phyloP scores from a whole-genome alignment of 2,113 vertebrate genomes.

The Antennarius striatus region DNA sequence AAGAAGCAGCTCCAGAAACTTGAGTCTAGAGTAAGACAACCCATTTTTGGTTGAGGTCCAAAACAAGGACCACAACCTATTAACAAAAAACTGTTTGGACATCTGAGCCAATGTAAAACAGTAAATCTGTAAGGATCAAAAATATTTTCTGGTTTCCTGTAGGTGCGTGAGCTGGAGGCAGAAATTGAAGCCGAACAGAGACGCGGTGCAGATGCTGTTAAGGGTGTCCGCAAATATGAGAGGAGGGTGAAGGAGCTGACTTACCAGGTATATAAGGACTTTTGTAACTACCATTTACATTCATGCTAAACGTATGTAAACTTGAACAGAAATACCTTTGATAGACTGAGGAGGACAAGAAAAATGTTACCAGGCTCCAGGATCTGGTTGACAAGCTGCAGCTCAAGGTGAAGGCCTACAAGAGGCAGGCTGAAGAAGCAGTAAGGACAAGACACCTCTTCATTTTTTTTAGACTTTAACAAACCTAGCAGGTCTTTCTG shows the following conservation, averaged over 20 bases:
- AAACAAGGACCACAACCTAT: too few species aligned
- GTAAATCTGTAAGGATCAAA: too few species aligned
- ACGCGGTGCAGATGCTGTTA: slow-evolving; percentile 62
- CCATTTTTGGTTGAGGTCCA: too few species aligned
- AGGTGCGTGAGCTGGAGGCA: slow-evolving; percentile 66
- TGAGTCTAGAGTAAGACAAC: slow-evolving; percentile 77
- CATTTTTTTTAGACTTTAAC: too few species aligned
- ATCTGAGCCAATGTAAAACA: too few species aligned
- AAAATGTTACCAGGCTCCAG: slow-evolving; percentile 66
- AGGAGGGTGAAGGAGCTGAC: slow-evolving; percentile 72
- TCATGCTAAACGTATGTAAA: too few species aligned
- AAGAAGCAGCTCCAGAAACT: slow-evolving; percentile 88
- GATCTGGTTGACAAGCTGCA: slow-evolving; percentile 84
- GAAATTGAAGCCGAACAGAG: slow-evolving; percentile 40
- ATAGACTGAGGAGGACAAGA: slow-evolving; percentile 73
- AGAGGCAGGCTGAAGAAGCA: slow-evolving; percentile 90
- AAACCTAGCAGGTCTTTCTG: too few species aligned
- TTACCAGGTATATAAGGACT: slow-evolving; percentile 54
- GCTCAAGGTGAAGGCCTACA: slow-evolving; percentile 91
- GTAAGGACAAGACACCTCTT: slow-evolving; percentile 41
- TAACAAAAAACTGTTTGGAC: too few species aligned
- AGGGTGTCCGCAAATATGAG: slow-evolving; percentile 72
- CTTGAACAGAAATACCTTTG: too few species aligned
- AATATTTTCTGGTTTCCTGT: not conserved
- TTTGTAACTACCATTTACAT: too few species aligned